Evolutionary conservation across 2,113 vertebrate species (phyloP), one percentile per base, ranked within the genome.

Genomic region (Heterotis niloticus): DNA sequence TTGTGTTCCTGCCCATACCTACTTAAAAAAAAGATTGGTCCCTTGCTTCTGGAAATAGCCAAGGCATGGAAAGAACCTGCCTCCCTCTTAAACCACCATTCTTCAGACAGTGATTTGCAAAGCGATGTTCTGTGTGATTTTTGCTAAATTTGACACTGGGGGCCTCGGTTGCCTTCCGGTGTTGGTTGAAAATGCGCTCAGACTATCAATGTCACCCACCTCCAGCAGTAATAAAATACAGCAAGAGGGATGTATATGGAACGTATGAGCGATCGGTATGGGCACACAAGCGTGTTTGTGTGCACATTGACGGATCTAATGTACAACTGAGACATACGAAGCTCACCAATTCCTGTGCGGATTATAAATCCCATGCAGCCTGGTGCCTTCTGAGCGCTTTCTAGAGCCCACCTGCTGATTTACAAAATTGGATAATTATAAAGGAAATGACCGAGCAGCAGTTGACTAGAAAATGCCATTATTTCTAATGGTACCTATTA

Each of bases 401-500:
- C 80, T 26, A 12, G 64, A 74, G 71, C 81, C 34, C 80, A 82
- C 84, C 82, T 81, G 78, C 77, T 87, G 83, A 86, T 84, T 83
- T 83, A 70, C 26, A 11, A 81, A 85, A 85, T 80, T 81, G 78
- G 64, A 85, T 84, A 80, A 82, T 84, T 80, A 86, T 80, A 80
- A 78, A 79, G 72, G 76, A 83, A 87, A 82, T 79, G 28, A 88
- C 51, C 14, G 66, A 85, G 81, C 74, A 79, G 77, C 73, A 69
- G 65, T 84, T 80, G 80, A 57, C 80, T 81, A 79, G 34, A 70
- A 86, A 76, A 83, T 77, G 78, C 70, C 78, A 76, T 81, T 80
- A 80, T 82, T 83, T 85, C 66, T 81, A 79, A 88, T 83, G 77
- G 75, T 51, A 79, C 77, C 82, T 82, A 81, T 87, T 88, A 81